These are phyloP conservation scores for Bubo scandiacus DNA, from an alignment of 2,113 vertebrate genomes.

Conservation along the genomic window DNA sequence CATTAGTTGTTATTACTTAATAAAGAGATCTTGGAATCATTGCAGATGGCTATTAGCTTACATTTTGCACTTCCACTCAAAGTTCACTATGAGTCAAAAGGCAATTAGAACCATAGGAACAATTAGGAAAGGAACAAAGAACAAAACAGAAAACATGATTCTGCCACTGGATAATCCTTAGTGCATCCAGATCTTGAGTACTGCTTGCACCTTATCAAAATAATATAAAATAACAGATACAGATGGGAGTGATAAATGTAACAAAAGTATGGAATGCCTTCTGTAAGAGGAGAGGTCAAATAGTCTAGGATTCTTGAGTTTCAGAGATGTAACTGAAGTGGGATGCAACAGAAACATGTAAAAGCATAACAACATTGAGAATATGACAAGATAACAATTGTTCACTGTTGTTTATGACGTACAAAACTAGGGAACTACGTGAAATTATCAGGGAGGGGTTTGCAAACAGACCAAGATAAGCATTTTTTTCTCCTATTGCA, in stretches of 20 bases:
- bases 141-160: background rate
- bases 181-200: background rate
- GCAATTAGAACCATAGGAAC: background rate
- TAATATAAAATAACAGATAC: background rate
- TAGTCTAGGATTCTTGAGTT: background rate
- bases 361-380: background rate
- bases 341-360: background rate
- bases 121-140: background rate
- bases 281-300: background rate
- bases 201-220: background rate
- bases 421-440: background rate
- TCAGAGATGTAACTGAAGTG: background rate
- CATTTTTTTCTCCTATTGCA: background rate
- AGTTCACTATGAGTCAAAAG: constrained; percentile 31
- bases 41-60: constrained; percentile 23
- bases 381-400: background rate
- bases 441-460: background rate
- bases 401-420: background rate
- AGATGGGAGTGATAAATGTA: background rate
- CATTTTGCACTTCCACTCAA: background rate
- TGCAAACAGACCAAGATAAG: background rate
- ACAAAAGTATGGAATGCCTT: background rate
- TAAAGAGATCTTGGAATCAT: constrained; percentile 28
- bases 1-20: constrained; percentile 42
- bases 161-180: background rate